Conservation (phyloP, 2,888 invertebrate species). For the Eledone cirrhosa region DNA sequence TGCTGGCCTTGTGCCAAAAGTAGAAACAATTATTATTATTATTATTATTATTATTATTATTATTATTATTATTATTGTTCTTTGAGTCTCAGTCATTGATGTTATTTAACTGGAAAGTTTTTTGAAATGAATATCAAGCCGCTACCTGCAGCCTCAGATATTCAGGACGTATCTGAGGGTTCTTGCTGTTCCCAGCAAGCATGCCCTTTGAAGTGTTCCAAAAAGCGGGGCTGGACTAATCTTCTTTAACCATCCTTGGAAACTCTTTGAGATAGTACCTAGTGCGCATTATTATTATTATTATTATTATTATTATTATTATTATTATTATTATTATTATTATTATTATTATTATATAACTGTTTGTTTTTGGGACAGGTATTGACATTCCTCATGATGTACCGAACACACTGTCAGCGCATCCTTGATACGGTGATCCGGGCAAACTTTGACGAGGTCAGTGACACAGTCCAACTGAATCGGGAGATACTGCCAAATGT, state of each 20-base stretch:
- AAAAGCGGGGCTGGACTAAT: too few species aligned
- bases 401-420: slow-evolving; percentile 69
- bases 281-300: background rate
- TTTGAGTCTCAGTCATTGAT: too few species aligned
- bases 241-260: too few species aligned
- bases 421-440: slow-evolving; percentile 69
- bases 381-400: slow-evolving; percentile 69
- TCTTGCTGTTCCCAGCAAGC: too few species aligned
- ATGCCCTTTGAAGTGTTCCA: too few species aligned
- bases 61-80: background rate
- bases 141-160: too few species aligned
- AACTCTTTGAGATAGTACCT: too few species aligned
- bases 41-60: background rate
- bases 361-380: slow-evolving; percentile 53
- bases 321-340: background rate
- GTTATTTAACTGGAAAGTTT: too few species aligned
- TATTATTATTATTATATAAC: background rate
- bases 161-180: too few species aligned
- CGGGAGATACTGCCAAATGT: slow-evolving; percentile 25
- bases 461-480: slow-evolving; percentile 24
- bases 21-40: background rate
- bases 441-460: slow-evolving; percentile 69
- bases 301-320: background rate
- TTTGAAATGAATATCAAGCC: too few species aligned
- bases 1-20: too few species aligned